Evolutionary conservation across 2,113 vertebrate species (phyloP).

Genomic region (Hyla sarda): DNA sequence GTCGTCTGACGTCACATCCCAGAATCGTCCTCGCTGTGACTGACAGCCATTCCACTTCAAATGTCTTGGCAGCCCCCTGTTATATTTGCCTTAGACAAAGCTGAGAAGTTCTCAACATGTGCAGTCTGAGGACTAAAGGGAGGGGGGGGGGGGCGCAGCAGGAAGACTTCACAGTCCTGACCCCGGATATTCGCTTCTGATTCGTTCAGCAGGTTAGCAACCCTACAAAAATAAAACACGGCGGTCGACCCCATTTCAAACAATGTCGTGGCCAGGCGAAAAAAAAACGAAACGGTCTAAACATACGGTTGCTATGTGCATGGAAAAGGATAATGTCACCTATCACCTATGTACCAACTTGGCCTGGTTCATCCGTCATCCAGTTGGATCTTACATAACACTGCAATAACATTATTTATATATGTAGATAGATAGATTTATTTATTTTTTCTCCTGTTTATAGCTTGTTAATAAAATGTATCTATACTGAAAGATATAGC

Average conservation of each 20-base stretch:
- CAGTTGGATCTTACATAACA: neutral
- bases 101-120: conserved; percentile 12
- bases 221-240: conserved; percentile 45
- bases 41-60: conserved; percentile 34
- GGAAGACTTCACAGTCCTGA: neutral
- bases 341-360: too few relatives aligned
- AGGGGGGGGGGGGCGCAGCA: neutral
- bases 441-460: too few relatives aligned
- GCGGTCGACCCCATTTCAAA: neutral
- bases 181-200: neutral
- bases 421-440: too few relatives aligned
- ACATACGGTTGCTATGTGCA: conserved; percentile 6
- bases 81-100: neutral
- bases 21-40: conserved; percentile 3
- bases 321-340: neutral
- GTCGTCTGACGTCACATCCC: conserved; percentile 1
- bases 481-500: too few relatives aligned
- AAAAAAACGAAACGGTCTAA: neutral
- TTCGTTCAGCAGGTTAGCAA: conserved; percentile 48
- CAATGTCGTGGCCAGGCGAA: neutral
- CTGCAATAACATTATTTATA: too few relatives aligned
- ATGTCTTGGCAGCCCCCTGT: neutral
- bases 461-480: too few relatives aligned
- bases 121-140: neutral
- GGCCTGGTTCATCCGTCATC: neutral